phyloP scores from a whole-genome alignment of 2,113 vertebrate species.

The Lepus americanus region DNA sequence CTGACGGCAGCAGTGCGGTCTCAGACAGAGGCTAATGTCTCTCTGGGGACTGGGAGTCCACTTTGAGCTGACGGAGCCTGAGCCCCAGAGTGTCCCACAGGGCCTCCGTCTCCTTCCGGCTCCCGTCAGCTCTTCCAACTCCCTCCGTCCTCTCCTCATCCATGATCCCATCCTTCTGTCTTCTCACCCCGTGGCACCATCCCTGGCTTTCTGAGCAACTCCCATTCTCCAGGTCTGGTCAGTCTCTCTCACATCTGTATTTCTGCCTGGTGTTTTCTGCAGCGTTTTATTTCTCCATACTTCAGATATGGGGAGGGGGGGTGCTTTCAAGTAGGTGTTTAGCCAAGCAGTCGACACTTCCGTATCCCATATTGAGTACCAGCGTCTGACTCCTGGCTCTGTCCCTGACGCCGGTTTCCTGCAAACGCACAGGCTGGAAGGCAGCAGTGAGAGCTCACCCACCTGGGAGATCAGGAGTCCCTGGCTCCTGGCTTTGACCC shows the following conservation, averaged over 20 bases:
- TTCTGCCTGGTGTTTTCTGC: background rate
- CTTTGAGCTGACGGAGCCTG: accelerated
- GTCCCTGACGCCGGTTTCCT: too few relatives aligned
- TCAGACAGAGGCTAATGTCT: too few relatives aligned
- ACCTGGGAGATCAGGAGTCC: too few relatives aligned
- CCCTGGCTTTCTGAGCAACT: background rate
- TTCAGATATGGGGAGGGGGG: background rate
- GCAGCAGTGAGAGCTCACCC: too few relatives aligned
- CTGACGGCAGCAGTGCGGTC: too few relatives aligned
- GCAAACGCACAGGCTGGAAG: too few relatives aligned
- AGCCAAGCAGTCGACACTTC: too few relatives aligned
- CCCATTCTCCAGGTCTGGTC: background rate
- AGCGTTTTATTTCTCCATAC: background rate
- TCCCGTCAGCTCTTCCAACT: accelerated
- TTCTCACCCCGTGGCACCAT: accelerated
- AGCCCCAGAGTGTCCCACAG: accelerated
- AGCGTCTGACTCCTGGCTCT: too few relatives aligned
- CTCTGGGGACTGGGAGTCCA: accelerated
- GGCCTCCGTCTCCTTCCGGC: accelerated
- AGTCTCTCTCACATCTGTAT: background rate
- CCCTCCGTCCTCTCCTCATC: accelerated
- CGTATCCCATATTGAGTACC: too few relatives aligned
- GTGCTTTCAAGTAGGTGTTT: too few relatives aligned
- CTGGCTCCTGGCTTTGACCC: too few relatives aligned
- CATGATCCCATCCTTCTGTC: accelerated